Evolutionary conservation across 1,140 invertebrate species (phyloP).

Genomic region (Zaprionus gabonicus): DNA sequence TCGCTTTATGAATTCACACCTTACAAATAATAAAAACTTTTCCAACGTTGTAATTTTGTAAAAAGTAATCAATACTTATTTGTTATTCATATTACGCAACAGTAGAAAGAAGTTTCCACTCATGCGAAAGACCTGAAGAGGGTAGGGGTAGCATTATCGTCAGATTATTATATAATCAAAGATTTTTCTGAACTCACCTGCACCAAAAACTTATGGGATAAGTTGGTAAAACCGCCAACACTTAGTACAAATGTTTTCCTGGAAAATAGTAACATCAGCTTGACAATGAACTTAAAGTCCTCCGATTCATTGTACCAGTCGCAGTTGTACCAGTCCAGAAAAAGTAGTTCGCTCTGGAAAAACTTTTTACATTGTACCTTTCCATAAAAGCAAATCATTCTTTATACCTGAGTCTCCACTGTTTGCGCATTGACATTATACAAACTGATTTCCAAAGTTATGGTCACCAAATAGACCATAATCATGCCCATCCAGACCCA

Average conservation of each 20-base stretch:
- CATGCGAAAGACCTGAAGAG: conserved; percentile 61
- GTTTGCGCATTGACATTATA: conserved; percentile 69
- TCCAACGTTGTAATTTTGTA: conserved; percentile 80
- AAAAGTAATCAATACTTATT: conserved; percentile 38
- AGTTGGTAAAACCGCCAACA: conserved; percentile 71
- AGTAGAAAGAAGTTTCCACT: conserved; percentile 76
- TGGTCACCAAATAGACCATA: conserved; percentile 68
- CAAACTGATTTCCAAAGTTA: conserved; percentile 64
- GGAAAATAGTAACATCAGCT: conserved; percentile 67
- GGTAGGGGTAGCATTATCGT: not conserved
- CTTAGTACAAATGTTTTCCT: conserved; percentile 53
- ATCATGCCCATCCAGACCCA: conserved; percentile 70
- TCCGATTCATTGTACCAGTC: conserved; percentile 66
- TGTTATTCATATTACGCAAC: conserved; percentile 69
- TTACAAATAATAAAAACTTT: conserved; percentile 68
- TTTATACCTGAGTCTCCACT: conserved; percentile 57
- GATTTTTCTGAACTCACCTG: conserved; percentile 42
- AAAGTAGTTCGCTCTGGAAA: conserved; percentile 61
- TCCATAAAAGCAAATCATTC: no score
- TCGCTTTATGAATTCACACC: conserved; percentile 62
- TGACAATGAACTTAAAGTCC: conserved; percentile 68
- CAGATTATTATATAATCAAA: no score
- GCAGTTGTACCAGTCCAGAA: conserved; percentile 67
- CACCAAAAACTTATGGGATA: conserved; percentile 67
- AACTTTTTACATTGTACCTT: not conserved